Base-by-base conservation (phyloP, 2,113 vertebrate species). In the Pachyramphus minor region DNA sequence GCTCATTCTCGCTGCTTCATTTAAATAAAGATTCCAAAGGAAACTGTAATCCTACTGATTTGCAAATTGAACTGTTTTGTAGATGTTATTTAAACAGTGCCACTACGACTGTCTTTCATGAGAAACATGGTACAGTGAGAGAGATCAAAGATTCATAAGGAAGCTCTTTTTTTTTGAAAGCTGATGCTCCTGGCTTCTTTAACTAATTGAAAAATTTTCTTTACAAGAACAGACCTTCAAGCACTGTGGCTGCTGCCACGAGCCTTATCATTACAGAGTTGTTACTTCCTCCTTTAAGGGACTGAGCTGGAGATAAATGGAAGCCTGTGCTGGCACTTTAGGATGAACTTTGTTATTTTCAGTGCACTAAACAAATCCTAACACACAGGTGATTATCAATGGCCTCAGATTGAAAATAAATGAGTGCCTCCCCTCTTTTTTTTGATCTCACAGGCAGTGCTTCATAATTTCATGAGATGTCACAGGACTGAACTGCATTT, bases 151-250 rank as follows among this genome's bases (percentile, higher is more conserved):
- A 97, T 96, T 96, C 96, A 93, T 87, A 96, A 89, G 94, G 95
- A 97, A 98, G 84, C 94, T 94, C 58, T 96, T 79, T 95, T 82
- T 82, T 92, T 97, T 93, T 95, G 96, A 97, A 97, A 96, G 92
- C 95, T 15, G 31, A 95, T 97, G 96, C 96, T 97, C 83, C 95
- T 97, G 97, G 97, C 96, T 98, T 96, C 96, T 97, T 98, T 97
- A 95, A 97, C 96, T 97, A 98, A 98, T 97, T 98, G 97, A 98
- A 97, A 97, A 90, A 86, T 92, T 96, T 97, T 98, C 97, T 97
- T 97, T 97, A 97, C 96, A 97, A 97, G 98, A 98, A 97, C 97
- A 98, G 93, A 97, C 96, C 96, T 97, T 95, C 96, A 97, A 97
- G 96, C 96, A 14, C 95, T 96, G 94, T 97, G 93, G 97, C 97